Conservation (phyloP, 2,797 vertebrate species). For the Smutsia gigantea region DNA sequence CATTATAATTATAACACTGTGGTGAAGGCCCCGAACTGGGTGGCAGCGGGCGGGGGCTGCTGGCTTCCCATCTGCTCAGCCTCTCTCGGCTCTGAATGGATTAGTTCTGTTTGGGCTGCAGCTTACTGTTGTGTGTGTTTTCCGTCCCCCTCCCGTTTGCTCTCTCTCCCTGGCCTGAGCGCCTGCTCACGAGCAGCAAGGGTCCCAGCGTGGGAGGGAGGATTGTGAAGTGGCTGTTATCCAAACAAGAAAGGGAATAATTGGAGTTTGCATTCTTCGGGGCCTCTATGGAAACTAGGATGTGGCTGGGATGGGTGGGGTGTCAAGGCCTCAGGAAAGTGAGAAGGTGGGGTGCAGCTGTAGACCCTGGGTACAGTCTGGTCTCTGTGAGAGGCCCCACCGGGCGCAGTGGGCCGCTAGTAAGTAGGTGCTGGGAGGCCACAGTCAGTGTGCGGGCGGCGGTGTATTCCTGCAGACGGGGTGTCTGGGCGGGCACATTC, state of each 20-base stretch:
- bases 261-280: neutral
- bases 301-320: neutral
- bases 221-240: constrained; percentile 43
- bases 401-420: neutral
- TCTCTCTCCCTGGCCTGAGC: constrained; percentile 39
- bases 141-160: constrained; percentile 6
- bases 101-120: constrained; percentile 79
- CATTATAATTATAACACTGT: constrained; percentile 65
- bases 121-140: constrained; percentile 73
- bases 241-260: constrained; percentile 35
- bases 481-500: neutral
- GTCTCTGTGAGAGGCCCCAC: neutral
- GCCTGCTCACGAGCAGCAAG: neutral
- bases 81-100: constrained; percentile 67
- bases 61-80: constrained; percentile 75
- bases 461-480: neutral
- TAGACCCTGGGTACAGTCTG: neutral
- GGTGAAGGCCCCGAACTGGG: constrained; percentile 54
- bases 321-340: neutral
- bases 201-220: neutral
- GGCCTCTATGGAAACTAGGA: neutral
- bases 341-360: neutral
- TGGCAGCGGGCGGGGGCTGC: neutral
- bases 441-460: neutral
- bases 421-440: neutral